Conservation (phyloP, 2,113 vertebrate genomes). For the Hemiscyllium ocellatum region DNA sequence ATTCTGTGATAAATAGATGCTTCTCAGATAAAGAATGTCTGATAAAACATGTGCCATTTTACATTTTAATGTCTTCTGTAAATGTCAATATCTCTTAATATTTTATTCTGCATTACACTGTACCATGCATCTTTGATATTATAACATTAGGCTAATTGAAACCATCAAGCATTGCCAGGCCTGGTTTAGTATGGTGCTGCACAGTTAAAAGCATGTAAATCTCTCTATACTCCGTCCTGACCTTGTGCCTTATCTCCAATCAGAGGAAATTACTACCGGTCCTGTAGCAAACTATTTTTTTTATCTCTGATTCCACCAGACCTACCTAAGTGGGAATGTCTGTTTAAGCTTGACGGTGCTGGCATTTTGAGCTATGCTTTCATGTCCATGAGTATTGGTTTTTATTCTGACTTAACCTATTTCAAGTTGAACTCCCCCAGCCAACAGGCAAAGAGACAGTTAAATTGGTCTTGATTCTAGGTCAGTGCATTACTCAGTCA, state of each 20-base stretch:
- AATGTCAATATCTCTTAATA: not conserved
- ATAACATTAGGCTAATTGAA: not conserved
- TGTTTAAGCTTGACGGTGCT: not conserved
- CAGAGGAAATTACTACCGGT: not conserved
- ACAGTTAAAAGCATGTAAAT: not conserved
- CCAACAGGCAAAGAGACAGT: not conserved
- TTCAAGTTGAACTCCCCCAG: not conserved
- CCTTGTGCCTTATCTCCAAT: not conserved
- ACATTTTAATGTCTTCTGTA: not conserved
- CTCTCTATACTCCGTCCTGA: too few relatives aligned
- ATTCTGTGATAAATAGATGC: not conserved
- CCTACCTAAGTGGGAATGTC: not conserved
- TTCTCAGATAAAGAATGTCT: not conserved
- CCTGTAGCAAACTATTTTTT: not conserved
- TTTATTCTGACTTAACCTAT: not conserved
- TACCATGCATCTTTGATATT: not conserved
- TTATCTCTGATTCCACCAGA: not conserved
- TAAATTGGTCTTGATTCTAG: not conserved
- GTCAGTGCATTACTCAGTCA: not conserved
- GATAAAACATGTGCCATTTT: not conserved
- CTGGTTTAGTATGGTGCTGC: not conserved
- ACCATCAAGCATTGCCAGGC: not conserved
- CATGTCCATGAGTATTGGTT: not conserved
- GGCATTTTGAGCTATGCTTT: not conserved
- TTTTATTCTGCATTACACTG: not conserved